Evolutionary conservation across 2,113 vertebrate genomes (phyloP), one percentile per base, ranked within the genome.

Genomic region (Morone saxatilis): DNA sequence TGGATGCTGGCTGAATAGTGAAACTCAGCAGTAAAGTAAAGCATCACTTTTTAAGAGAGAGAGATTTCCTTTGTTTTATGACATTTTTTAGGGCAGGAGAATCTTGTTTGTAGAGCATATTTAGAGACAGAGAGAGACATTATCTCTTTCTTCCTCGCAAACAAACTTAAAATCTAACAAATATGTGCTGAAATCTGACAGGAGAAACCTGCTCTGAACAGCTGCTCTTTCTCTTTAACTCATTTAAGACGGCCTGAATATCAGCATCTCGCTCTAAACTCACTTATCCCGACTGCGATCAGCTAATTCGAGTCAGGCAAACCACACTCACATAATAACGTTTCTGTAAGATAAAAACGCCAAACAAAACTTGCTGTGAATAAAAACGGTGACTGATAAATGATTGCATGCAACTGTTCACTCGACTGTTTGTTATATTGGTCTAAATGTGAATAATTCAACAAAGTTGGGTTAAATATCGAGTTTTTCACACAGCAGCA

Each of bases 211-310:
- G 25, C 56, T 63, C 59, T 45, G 59, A 45, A 72, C 48, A 1
- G n/a, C n/a, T 43, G 51, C 53, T 59, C 41, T 13, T 11, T 40
- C 41, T 16, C 57, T 57, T 22, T 48, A 81, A 73, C 43, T 74
- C 41, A 1, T 48, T 74, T 41, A 57, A 38, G 78, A 36, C 31
- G 0, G 41, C 7, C 56, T 60, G 56, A 48, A 9, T 12, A 59
- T 51, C 61, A 66, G 41, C 17, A 47, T 80, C 41, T 59, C 6
- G 2, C 38, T 43, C 56, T 54, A 47, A 76, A 69, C 65, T 70
- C 47, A 56, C 4, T 71, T 54, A 63, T 56, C 47, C 8, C 2
- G 14, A 51, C 31, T 22, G 47, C 10, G 41, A 6, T 16, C 67
- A 0, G 36, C 16, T 68, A 68, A 68, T 53, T 60, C 2, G 38